These are phyloP conservation scores for Brachypterus glaber DNA, from an alignment of 2,888 invertebrate genomes.

Conservation along the genomic window DNA sequence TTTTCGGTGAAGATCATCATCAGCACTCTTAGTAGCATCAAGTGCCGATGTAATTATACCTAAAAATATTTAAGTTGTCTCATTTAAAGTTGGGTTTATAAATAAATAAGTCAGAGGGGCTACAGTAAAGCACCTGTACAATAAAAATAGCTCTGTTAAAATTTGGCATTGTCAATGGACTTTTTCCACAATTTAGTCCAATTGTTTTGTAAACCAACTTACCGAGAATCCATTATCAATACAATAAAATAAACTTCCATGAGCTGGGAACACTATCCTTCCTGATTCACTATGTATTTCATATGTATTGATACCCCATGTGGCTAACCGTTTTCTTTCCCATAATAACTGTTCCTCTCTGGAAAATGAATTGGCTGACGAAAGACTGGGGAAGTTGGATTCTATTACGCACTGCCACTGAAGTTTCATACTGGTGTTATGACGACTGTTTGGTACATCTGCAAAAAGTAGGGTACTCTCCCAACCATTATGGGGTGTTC, in stretches of 20 bases:
- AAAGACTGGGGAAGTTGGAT: constrained; percentile 57
- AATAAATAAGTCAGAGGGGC: no score
- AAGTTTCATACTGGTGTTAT: constrained; percentile 47
- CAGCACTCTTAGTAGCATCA: no score
- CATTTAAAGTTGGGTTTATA: no score
- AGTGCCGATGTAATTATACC: no score
- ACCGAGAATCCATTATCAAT: constrained; percentile 63
- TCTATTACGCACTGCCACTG: constrained; percentile 79
- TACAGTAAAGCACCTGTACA: no score
- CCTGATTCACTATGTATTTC: constrained; percentile 75
- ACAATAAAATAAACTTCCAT: constrained; percentile 80
- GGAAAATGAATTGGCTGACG: constrained; percentile 53
- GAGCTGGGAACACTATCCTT: constrained; percentile 83
- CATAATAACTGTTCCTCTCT: constrained; percentile 84
- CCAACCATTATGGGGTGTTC: constrained; percentile 79
- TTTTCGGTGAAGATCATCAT: no score
- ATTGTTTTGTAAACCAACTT: constrained; percentile 32
- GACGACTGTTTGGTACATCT: constrained; percentile 62
- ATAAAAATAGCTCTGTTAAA: no score
- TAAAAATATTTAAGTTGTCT: no score
- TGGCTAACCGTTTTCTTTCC: constrained; percentile 84
- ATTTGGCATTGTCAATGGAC: no score
- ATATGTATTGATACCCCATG: constrained; percentile 91
- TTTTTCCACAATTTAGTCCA: no score
- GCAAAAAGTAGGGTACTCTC: constrained; percentile 82